Evolutionary conservation across 2,888 invertebrate species (phyloP).

Genomic region (Pyrgus malvae): DNA sequence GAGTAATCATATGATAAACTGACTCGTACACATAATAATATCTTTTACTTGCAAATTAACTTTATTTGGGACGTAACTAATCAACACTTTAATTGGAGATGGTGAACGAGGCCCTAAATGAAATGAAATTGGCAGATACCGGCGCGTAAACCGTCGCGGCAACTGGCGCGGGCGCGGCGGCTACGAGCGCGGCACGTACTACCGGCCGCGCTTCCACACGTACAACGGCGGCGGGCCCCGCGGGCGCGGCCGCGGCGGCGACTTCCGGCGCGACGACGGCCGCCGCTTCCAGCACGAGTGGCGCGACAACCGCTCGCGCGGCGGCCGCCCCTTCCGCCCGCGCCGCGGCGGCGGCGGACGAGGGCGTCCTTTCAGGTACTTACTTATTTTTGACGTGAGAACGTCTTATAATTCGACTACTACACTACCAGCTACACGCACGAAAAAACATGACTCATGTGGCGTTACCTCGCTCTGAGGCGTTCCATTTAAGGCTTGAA

Average conservation of each 20-base stretch:
- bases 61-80: no score
- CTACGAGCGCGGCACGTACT: slow-evolving; percentile 89
- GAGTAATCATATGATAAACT: no score
- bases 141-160: slow-evolving; percentile 75
- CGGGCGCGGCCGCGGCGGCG: slow-evolving; percentile 68
- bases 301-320: slow-evolving; percentile 61
- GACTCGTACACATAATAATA: no score
- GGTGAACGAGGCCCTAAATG: no score
- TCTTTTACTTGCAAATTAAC: no score
- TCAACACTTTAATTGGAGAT: no score
- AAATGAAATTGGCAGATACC: slow-evolving; percentile 37
- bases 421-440: no score
- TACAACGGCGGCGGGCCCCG: slow-evolving; percentile 80
- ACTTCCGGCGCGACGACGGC: slow-evolving; percentile 58
- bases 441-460: no score
- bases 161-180: slow-evolving; percentile 80
- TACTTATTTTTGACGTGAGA: not conserved
- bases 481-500: no score
- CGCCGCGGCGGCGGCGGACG: slow-evolving; percentile 66
- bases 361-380: slow-evolving; percentile 51
- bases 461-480: no score
- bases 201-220: slow-evolving; percentile 89
- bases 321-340: slow-evolving; percentile 68
- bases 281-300: slow-evolving; percentile 51
- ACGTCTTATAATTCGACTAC: no score